Evolutionary conservation across 30 jellyfish, hydroid and myxozoan genomes (phyloP), one percentile per base, ranked within the genome.

Genomic region (Aurelia aurita complex sp. Pacific): DNA sequence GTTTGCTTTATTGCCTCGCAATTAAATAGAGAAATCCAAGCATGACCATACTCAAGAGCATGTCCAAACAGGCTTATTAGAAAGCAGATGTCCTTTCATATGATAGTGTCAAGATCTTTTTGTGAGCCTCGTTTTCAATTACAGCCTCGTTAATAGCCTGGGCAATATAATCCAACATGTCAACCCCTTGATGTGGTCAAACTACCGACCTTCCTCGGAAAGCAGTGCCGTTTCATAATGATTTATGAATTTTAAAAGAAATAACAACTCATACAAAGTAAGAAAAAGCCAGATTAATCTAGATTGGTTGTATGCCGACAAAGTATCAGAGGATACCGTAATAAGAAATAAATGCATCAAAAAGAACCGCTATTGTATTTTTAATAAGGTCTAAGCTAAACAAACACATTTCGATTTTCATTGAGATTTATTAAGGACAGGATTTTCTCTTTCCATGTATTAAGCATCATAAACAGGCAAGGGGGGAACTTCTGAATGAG

Each of bases 271-370:
- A 61, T 51, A 36, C 78, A 63, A 78, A 63, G 79, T 54, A 32
- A 7, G 65, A 40, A 17, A 78, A 67, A 77, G 51, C 46, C 40
- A 46, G 79, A 42, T 63, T 78, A 78, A 78, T 64, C 79, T 69
- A 9, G 64, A 78, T 54, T 19, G 66, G 53, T 50, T 23, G 73
- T 14, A 62, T n/a, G 79, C 79, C 78, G 78, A 63, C 88, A 78
- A 78, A 78, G 88, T 55, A 66, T 14, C 79, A 78, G 52, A 77
- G 79, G 40, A 51, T 40, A 51, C 78, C 79, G 78, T 69, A 67
- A 63, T 78, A 32, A 5, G 66, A 63, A 78, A 36, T 63, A 34
- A 66, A 78, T 54, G 17, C 69, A 29, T 52, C 40, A 42, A 46
- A 66, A 17, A 57, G 53, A 36, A 33, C 88, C 88, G 88, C 34